Evolutionary conservation across 2,113 vertebrate genomes (phyloP), one percentile per base, ranked within the genome.

Genomic region (Serranochromis macrocephalus): DNA sequence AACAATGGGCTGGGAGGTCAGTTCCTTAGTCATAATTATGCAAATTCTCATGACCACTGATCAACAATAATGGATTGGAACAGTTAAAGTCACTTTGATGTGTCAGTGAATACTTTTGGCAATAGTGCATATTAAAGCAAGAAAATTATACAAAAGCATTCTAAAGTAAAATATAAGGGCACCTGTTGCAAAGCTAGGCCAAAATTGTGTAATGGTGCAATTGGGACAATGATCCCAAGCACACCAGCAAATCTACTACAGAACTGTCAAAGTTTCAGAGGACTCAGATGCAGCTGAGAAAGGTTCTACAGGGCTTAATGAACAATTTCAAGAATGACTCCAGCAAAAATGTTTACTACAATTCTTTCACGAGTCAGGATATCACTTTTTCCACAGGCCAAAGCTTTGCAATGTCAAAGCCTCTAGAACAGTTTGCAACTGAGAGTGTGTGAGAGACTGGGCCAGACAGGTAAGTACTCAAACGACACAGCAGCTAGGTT

Each of bases 131-230:
- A 66, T 36, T 40, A 68, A 68, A 40, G 7, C n/a, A 13, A 24
- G 0, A 11, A 40, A 40, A 68, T 68, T 0, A 68, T 14, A 9
- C 63, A 68, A 68, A 68, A 40, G 63, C 1, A 0, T 68, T 68
- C 4, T 40, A 21, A 12, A 68, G 63, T 68, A 36, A 68, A 14
- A 40, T 68, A 68, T 40, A 38, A 40, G 19, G 17, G 11, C n/a
- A 24, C 21, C 61, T 21, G 61, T 66, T 38, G 33, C 6, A 66
- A 66, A 38, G 19, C 33, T 38, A 7, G 19, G 54, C 21, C 54
- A 57, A 57, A 57, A 57, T 26, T 26, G 13, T 58, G 55, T 17
- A 53, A 53, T 53, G 51, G 51, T 53, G 19, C 51, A 53, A n/a
- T 10, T 53, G 51, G 57, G 29, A 61, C 57, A 61, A 33, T 61